Evolutionary conservation across 2,113 vertebrate genomes (phyloP).

Genomic region (Bujurquina vittata): DNA sequence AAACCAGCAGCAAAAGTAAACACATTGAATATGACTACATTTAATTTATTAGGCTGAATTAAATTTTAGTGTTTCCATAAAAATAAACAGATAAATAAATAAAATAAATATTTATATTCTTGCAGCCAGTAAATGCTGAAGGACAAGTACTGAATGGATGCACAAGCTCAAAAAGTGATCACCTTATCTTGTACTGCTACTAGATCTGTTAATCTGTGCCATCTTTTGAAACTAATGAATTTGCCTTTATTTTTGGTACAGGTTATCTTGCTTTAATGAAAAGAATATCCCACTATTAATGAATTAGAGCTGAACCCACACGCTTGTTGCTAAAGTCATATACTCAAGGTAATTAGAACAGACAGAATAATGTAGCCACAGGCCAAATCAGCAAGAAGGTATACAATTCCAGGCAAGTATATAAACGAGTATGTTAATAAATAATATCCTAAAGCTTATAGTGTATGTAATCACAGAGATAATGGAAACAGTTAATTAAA

Average conservation of each 20-base stretch:
- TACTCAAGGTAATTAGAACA: neutral
- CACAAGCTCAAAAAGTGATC: neutral
- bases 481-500: conserved; percentile 14
- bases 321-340: neutral
- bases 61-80: neutral
- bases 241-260: conserved; percentile 2
- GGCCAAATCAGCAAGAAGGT: conserved; percentile 20
- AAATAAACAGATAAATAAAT: too few species aligned
- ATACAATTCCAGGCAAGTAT: neutral
- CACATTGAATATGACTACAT: neutral
- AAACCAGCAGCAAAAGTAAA: neutral
- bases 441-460: conserved; percentile 2
- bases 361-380: conserved; percentile 43
- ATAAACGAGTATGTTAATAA: conserved; percentile 18
- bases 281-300: neutral
- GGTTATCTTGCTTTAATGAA: conserved; percentile 6
- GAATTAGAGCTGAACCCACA: conserved; percentile 27
- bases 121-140: too few species aligned
- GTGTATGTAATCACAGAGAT: conserved; percentile 8
- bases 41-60: neutral
- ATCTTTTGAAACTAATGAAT: neutral
- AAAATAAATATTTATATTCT: too few species aligned
- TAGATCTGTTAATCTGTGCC: neutral
- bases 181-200: neutral
- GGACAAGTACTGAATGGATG: neutral